Conservation (phyloP, 2,888 invertebrate species). For the Euproctis similis region DNA sequence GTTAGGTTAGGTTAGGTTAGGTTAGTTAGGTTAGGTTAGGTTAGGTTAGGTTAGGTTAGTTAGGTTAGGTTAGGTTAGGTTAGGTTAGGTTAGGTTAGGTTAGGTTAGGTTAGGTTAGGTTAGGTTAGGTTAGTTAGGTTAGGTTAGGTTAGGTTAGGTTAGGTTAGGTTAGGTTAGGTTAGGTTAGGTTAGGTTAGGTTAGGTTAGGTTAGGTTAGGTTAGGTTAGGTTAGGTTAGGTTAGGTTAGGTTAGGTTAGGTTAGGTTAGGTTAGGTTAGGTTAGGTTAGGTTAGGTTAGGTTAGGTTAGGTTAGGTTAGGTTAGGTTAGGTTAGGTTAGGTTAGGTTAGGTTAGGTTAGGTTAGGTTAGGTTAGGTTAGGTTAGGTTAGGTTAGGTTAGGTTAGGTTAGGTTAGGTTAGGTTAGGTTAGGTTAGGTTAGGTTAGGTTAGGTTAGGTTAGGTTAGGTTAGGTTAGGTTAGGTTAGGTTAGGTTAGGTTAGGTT, state of each 20-base stretch:
- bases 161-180: conserved; percentile 11
- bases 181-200: conserved; percentile 7
- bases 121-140: conserved; percentile 16
- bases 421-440: conserved; percentile 6
- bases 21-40: too few relatives aligned
- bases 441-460: conserved; percentile 6
- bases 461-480: conserved; percentile 11
- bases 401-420: conserved; percentile 2
- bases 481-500: conserved; percentile 13
- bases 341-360: conserved; percentile 22
- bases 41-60: too few relatives aligned
- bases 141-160: conserved; percentile 12
- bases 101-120: conserved; percentile 17
- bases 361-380: conserved; percentile 20
- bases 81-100: conserved; percentile 19
- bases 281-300: conserved; percentile 16
- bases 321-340: conserved; percentile 21
- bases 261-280: conserved; percentile 18
- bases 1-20: too few relatives aligned
- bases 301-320: conserved; percentile 14
- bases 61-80: conserved; percentile 22
- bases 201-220: conserved; percentile 6
- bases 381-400: conserved; percentile 14
- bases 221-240: conserved; percentile 10
- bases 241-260: conserved; percentile 13